Conservation (phyloP, 2,113 vertebrate genomes). For the Apteryx mantelli region DNA sequence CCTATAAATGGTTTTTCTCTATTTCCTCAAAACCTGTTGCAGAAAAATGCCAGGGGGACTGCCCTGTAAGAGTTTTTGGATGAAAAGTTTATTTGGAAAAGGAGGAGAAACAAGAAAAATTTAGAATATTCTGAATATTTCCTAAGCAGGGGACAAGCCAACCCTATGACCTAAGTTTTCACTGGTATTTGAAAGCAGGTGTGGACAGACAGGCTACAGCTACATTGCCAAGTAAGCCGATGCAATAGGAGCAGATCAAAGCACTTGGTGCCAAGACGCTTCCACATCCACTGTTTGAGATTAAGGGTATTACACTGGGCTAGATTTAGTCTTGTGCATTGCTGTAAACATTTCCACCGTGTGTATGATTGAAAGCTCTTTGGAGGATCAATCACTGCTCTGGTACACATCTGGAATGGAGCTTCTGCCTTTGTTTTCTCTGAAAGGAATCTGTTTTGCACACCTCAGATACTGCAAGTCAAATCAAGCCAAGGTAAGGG, state of each 20-base stretch:
- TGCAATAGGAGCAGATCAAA: background rate
- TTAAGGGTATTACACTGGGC: background rate
- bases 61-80: background rate
- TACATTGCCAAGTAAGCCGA: background rate
- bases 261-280: conserved; percentile 1
- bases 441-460: background rate
- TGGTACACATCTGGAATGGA: background rate
- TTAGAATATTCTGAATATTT: background rate
- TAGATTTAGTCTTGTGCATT: background rate
- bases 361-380: background rate
- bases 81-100: background rate
- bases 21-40: background rate
- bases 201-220: background rate
- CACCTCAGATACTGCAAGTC: background rate
- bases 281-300: background rate
- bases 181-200: background rate
- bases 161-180: background rate
- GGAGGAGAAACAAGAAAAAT: background rate
- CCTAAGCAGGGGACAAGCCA: background rate
- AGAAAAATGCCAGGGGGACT: background rate
- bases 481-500: background rate
- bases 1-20: background rate
- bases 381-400: background rate
- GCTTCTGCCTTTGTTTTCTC: background rate
- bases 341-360: background rate